phyloP scores from a whole-genome alignment of 2,797 vertebrate species.

The Notamacropus eugenii region DNA sequence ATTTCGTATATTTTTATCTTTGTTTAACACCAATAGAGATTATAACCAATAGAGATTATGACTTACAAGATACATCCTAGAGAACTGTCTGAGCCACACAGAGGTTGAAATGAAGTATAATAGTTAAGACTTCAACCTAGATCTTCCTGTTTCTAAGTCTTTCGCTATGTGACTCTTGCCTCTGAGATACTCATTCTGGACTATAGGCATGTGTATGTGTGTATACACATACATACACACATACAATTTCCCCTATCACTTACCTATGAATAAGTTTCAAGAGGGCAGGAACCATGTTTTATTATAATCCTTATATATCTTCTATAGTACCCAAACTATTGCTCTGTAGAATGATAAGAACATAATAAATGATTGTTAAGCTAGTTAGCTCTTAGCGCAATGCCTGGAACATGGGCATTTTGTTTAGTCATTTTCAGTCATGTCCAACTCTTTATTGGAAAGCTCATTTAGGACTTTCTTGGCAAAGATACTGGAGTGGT shows the following conservation, averaged over 20 bases:
- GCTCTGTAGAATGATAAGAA: not conserved
- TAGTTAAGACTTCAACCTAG: not conserved
- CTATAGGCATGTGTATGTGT: not conserved
- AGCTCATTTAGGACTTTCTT: not conserved
- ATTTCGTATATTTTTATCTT: not conserved
- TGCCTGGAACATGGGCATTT: not conserved
- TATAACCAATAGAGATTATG: rapidly evolving
- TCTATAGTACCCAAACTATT: not conserved
- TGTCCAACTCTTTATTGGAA: not conserved
- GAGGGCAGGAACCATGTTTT: not conserved
- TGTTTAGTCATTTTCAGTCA: not conserved
- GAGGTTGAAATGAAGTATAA: not conserved
- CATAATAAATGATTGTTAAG: not conserved
- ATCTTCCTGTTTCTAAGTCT: not conserved
- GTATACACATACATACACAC: not conserved
- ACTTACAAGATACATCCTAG: not conserved
- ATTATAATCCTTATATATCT: not conserved
- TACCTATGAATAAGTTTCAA: not conserved
- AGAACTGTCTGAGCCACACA: not conserved
- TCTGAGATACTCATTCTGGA: not conserved
- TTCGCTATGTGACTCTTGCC: not conserved
- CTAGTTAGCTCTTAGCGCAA: not conserved
- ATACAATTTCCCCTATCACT: not conserved
- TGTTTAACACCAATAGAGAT: not conserved
- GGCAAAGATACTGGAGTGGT: not conserved